Evolutionary conservation across 2,113 vertebrate species (phyloP).

Genomic region (Bagarius yarrelli): DNA sequence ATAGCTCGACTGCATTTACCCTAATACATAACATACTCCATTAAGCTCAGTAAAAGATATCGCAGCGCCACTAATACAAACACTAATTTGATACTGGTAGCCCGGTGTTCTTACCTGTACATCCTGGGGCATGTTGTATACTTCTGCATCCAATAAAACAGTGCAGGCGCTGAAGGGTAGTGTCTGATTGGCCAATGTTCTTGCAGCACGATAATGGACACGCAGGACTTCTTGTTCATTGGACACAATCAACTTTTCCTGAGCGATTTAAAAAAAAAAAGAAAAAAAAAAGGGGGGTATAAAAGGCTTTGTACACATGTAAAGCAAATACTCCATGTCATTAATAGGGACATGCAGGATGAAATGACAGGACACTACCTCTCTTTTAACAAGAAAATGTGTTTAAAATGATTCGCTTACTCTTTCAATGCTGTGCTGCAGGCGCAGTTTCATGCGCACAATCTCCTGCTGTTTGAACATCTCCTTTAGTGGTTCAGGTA

Average conservation of each 20-base stretch:
- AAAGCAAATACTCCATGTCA: not conserved
- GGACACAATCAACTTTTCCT: constrained; percentile 98
- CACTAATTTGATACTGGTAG: not conserved
- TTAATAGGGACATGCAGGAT: not conserved
- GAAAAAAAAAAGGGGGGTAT: not conserved
- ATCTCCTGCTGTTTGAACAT: constrained; percentile 98
- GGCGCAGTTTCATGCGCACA: constrained; percentile 93
- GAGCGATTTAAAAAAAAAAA: constrained; percentile 14
- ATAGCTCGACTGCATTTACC: not conserved
- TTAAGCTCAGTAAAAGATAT: not conserved
- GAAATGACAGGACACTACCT: not conserved
- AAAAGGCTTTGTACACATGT: not conserved
- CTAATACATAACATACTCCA: not conserved
- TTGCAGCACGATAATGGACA: constrained; percentile 94
- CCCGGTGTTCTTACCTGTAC: constrained; percentile 77
- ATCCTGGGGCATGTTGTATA: constrained; percentile 95
- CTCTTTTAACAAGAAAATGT: not conserved
- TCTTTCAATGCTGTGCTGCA: constrained; percentile 98
- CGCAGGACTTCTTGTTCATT: constrained; percentile 96
- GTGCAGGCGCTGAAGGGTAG: constrained; percentile 97
- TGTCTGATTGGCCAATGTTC: constrained; percentile 94
- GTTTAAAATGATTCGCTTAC: constrained; percentile 62
- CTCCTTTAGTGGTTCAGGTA: constrained; percentile 94
- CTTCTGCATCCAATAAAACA: constrained; percentile 92
- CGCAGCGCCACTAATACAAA: not conserved